A percentile compares a stretch with the other conserved stretches of the same genome.
These are phyloP conservation scores for Distichodus sexfasciatus DNA, from an alignment of 2,797 vertebrate genomes.

Conservation along the genomic window DNA sequence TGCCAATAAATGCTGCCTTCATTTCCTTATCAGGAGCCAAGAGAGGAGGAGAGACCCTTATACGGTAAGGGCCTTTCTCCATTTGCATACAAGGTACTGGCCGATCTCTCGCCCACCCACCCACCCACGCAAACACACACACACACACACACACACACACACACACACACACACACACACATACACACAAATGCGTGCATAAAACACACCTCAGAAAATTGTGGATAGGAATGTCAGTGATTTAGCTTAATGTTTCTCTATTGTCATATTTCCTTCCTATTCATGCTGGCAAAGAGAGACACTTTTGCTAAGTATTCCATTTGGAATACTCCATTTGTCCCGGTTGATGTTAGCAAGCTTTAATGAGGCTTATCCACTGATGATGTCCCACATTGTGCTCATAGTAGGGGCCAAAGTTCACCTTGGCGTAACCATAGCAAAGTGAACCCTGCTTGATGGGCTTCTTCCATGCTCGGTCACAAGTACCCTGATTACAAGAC, in stretches of 20 bases:
- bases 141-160: conserved; percentile 6
- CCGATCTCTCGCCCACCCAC: conserved; percentile 7
- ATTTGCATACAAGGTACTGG: conserved; percentile 16
- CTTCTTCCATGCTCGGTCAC: not conserved
- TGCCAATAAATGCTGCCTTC: conserved; percentile 11
- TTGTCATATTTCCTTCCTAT: conserved; percentile 62
- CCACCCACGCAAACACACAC: conserved; percentile 23
- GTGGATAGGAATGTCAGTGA: conserved; percentile 67
- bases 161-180: conserved; percentile 29
- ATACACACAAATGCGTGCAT: too few species aligned
- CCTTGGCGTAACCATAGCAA: conserved; percentile 29
- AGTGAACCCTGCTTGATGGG: not conserved
- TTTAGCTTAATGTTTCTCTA: conserved; percentile 73
- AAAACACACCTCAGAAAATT: too few species aligned
- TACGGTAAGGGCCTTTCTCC: conserved; percentile 54
- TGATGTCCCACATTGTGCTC: conserved; percentile 17
- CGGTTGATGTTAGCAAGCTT: conserved; percentile 28
- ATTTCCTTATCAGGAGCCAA: conserved; percentile 33
- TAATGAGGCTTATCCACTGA: conserved; percentile 29
- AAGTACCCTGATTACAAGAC: conserved; percentile 4
- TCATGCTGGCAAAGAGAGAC: conserved; percentile 53
- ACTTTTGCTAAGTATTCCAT: conserved; percentile 10
- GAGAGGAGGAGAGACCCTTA: conserved; percentile 62
- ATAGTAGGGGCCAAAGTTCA: conserved; percentile 38
- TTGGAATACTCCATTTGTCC: not conserved